Base-by-base conservation (phyloP, 2,797 vertebrate genomes). In the Decapterus maruadsi region DNA sequence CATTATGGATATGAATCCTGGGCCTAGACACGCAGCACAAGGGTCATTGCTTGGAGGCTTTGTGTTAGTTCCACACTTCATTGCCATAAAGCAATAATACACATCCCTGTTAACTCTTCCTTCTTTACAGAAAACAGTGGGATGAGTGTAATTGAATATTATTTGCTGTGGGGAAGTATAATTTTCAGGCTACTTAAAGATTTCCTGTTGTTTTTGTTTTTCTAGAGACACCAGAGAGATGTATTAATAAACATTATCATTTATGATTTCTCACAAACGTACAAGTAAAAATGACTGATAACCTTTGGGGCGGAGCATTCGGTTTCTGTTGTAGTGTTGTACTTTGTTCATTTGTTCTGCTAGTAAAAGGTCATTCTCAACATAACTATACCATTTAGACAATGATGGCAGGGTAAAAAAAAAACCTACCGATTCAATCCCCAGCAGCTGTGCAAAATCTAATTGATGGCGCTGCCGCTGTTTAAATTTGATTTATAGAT, bases 1-100 rank as follows among this genome's bases (percentile, higher is more conserved):
- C 94, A 95, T 95, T 95, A 95, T 95, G 94, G 94, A 95, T 95
- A 95, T 95, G 94, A 95, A 94, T 94, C 92, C 93, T 74, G 87
- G 92, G 93, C 91, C 91, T 84, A 93, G 94, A 91, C 91, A 86
- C 66, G 81, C 83, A 88, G 93, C 85, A 68, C 93, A 89, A 84
- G 93, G 94, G 95, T 95, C 94, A 95, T 72, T 29, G 94, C 95
- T 94, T 9, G 80, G 69, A 94, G 94, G 93, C 94, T 94, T 81
- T 78, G 83, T 50, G 50, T 91, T 89, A 90, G 87, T 90, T 92
- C 88, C 91, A 86, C 94, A 93, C 92, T 93, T 94, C 93, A 92
- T 87, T 90, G 91, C 91, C 93, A 91, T 93, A 92, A 95, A 95
- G 92, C 93, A 95, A 95, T 95, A 95, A 95, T 81, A 84, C 87